A percentile compares a stretch with the other conserved stretches of the same genome.
These are phyloP conservation scores for Upupa epops DNA, from an alignment of 2,113 vertebrate species.

Conservation along the genomic window DNA sequence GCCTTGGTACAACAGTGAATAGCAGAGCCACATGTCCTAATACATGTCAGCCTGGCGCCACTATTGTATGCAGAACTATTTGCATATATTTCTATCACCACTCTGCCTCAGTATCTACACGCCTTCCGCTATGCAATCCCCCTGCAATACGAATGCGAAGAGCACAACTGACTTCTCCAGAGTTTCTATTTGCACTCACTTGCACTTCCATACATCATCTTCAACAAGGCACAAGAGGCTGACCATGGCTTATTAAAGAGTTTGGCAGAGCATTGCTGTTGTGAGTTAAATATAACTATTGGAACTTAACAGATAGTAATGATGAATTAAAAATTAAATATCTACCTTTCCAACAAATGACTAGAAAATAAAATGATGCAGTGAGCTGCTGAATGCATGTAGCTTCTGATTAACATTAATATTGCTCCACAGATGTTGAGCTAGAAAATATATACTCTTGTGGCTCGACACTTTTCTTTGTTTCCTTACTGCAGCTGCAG, in stretches of 20 bases:
- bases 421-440: constrained; percentile 17
- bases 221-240: not conserved
- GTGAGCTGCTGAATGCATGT: not conserved
- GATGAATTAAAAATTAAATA: not conserved
- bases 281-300: not conserved
- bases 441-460: not conserved
- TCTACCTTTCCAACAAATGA: not conserved
- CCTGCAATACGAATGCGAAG: not conserved
- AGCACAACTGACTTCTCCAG: constrained; percentile 16
- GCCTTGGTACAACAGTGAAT: constrained; percentile 33
- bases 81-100: constrained; percentile 32
- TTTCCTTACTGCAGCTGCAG: constrained; percentile 45
- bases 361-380: not conserved
- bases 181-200: not conserved
- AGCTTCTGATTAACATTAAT: not conserved
- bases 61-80: constrained; percentile 46
- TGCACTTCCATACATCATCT: not conserved
- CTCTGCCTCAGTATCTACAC: constrained; percentile 28
- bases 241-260: not conserved
- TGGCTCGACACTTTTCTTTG: constrained; percentile 31
- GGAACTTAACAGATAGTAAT: not conserved
- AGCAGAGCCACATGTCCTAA: constrained; percentile 52
- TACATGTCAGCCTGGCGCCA: constrained; percentile 56
- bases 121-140: not conserved
- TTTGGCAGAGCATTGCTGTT: not conserved